Conservation (phyloP, 2,797 vertebrate species). For the Chiloscyllium punctatum region DNA sequence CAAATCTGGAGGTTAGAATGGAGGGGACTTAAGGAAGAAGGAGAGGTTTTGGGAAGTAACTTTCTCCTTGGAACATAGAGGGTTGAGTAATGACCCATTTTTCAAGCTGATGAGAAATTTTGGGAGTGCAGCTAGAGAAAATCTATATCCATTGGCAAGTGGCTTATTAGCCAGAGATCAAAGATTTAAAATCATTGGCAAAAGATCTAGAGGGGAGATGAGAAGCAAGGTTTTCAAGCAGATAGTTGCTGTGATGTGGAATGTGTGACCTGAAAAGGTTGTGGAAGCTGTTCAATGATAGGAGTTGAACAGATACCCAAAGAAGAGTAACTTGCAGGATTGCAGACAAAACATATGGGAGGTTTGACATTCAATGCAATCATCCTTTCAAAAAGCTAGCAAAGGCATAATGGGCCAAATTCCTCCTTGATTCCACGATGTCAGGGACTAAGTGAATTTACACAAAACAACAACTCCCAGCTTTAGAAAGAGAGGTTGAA, state of each 20-base stretch:
- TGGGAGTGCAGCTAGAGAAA: background rate
- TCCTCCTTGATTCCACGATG: background rate
- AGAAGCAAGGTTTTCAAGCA: background rate
- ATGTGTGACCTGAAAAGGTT: background rate
- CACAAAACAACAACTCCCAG: background rate
- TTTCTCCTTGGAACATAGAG: background rate
- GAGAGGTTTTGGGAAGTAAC: background rate
- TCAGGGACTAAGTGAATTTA: background rate
- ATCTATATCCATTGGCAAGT: no score
- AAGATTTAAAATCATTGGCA: background rate
- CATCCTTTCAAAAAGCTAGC: background rate
- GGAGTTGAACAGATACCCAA: background rate
- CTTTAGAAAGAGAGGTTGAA: background rate
- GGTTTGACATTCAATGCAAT: background rate
- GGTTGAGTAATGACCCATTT: background rate
- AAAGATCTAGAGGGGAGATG: background rate
- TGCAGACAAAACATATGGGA: no score
- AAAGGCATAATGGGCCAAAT: background rate
- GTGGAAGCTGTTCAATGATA: background rate
- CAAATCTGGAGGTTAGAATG: background rate
- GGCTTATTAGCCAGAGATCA: no score
- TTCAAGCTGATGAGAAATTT: background rate
- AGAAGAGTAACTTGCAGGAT: background rate
- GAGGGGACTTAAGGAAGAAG: background rate
- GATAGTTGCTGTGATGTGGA: background rate